phyloP scores from a whole-genome alignment of 2,888 invertebrate genomes.

The Masnerella sp. region DNA sequence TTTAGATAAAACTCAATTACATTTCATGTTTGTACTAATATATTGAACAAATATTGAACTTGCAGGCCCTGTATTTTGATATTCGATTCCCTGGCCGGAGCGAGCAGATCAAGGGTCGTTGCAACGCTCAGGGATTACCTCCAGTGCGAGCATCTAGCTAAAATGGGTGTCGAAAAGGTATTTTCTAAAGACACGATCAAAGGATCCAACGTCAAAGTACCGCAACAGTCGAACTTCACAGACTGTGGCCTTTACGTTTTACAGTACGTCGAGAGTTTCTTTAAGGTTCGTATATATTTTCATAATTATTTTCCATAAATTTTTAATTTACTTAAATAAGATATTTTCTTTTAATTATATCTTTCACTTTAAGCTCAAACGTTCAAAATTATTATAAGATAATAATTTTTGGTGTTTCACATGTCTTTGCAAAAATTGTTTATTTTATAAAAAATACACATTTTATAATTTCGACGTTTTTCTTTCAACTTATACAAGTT shows the following conservation, averaged over 20 bases:
- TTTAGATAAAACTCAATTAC: no score
- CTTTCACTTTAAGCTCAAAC: no score
- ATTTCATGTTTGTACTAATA: no score
- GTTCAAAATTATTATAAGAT: no score
- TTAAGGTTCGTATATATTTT: constrained; percentile 82
- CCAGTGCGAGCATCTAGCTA: constrained; percentile 90
- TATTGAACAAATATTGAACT: background rate
- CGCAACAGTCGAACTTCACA: constrained; percentile 98
- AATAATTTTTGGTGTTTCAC: no score
- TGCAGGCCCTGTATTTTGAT: constrained; percentile 93
- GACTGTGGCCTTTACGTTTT: constrained; percentile 98
- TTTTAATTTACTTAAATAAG: background rate
- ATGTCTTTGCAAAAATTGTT: no score
- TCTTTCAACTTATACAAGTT: no score
- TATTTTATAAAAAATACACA: no score
- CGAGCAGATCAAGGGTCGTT: constrained; percentile 89
- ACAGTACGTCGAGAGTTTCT: constrained; percentile 98
- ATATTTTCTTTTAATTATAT: constrained; percentile 2
- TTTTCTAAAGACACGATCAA: constrained; percentile 92
- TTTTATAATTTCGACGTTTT: no score
- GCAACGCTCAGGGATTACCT: constrained; percentile 94
- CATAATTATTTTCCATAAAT: constrained; percentile 1
- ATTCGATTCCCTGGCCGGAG: constrained; percentile 93
- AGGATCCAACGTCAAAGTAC: constrained; percentile 93
- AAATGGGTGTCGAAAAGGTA: constrained; percentile 83